Evolutionary conservation across 2,888 invertebrate genomes (phyloP).

Genomic region (Falcaria lacertinaria): DNA sequence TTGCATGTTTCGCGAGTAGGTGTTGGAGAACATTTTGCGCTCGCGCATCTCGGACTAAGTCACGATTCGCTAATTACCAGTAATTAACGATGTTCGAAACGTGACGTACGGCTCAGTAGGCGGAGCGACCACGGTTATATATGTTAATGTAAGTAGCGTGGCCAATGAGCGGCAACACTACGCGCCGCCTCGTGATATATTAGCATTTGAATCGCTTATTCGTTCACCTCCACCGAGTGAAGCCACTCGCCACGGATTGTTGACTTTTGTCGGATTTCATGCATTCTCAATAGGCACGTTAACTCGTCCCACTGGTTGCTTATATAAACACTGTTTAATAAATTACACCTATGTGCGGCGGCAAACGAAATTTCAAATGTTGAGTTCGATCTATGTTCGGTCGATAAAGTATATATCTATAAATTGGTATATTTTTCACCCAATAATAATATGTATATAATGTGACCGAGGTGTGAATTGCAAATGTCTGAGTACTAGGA

Average conservation of each 20-base stretch:
- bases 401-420: constrained; percentile 44
- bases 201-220: constrained; percentile 77
- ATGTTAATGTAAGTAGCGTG: constrained; percentile 72
- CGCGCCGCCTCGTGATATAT: constrained; percentile 75
- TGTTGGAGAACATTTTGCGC: constrained; percentile 30
- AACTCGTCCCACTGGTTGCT: constrained; percentile 49
- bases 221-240: constrained; percentile 46
- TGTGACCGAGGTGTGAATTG: constrained; percentile 41
- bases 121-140: constrained; percentile 62
- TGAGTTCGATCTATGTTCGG: constrained; percentile 17
- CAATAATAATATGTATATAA: constrained; percentile 42
- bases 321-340: constrained; percentile 55
- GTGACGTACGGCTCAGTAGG: constrained; percentile 61
- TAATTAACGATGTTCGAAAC: constrained; percentile 70
- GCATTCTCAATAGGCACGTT: constrained; percentile 49
- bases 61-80: constrained; percentile 67
- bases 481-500: constrained; percentile 31
- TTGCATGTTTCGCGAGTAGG: constrained; percentile 21
- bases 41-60: constrained; percentile 45
- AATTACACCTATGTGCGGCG: constrained; percentile 42
- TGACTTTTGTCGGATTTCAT: constrained; percentile 56
- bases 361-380: constrained; percentile 33
- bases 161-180: constrained; percentile 71
- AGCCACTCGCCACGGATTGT: constrained; percentile 31
- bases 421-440: constrained; percentile 52